These are phyloP conservation scores for Drosophila percnosoma DNA, from an alignment of 2,888 invertebrate genomes.

Conservation along the genomic window DNA sequence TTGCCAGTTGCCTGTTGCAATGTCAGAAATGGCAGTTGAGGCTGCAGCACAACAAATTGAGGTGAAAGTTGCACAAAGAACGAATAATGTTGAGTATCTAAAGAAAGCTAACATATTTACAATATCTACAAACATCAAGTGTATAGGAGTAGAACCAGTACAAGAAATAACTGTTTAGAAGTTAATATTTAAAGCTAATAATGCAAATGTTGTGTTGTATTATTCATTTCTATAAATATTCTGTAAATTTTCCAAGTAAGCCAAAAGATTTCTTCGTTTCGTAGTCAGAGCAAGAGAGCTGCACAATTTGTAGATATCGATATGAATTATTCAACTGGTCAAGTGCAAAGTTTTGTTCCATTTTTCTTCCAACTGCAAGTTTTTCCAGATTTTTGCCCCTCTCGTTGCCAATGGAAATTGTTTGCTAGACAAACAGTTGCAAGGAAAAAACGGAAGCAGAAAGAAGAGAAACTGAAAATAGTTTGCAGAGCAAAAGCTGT, in stretches of 20 bases:
- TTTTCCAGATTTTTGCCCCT: not conserved
- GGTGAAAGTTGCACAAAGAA: slow-evolving; percentile 23
- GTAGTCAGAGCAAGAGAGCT: slow-evolving; percentile 7
- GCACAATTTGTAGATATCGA: slow-evolving; percentile 44
- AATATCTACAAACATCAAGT: not conserved
- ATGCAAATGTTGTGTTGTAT: not conserved
- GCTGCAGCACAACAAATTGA: slow-evolving; percentile 5
- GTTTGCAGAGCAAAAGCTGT: slow-evolving; percentile 21
- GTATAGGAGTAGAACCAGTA: not conserved
- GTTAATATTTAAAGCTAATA: not conserved
- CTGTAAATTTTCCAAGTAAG: not conserved
- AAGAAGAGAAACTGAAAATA: slow-evolving; percentile 13
- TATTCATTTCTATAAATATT: not conserved
- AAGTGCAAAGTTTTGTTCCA: slow-evolving; percentile 37
- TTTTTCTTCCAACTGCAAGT: slow-evolving; percentile 20
- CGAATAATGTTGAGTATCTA: not conserved
- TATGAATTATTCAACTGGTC: slow-evolving; percentile 67
- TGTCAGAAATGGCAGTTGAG: slow-evolving; percentile 3
- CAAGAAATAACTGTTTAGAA: not conserved
- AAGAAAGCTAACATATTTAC: not conserved
- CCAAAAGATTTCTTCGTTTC: not conserved
- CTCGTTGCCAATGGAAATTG: slow-evolving; percentile 55
- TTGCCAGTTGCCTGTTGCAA: not conserved
- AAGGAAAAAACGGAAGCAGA: not conserved
- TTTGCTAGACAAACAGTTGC: slow-evolving; percentile 14